Conservation (phyloP, 2,888 invertebrate genomes). For the Tenthredo amoena region DNA sequence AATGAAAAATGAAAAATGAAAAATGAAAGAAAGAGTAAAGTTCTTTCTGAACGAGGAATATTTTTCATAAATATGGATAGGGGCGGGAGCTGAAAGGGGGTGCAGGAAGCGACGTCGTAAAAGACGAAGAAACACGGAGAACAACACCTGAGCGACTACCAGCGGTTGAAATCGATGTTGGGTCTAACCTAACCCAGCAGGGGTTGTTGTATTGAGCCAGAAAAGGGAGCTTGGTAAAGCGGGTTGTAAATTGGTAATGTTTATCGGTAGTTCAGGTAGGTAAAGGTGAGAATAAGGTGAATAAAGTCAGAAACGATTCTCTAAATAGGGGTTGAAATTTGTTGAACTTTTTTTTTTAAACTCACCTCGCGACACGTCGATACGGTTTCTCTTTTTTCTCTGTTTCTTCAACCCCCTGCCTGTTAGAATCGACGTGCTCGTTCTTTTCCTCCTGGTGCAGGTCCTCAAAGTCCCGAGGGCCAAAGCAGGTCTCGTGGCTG, state of each 20-base stretch:
- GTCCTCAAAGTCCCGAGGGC: slow-evolving; percentile 29
- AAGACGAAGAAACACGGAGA: slow-evolving; percentile 52
- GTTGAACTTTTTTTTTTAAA: background rate
- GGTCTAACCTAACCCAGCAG: slow-evolving; percentile 64
- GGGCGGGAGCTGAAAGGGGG: background rate
- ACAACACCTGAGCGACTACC: slow-evolving; percentile 60
- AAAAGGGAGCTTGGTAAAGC: slow-evolving; percentile 49
- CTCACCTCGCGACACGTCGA: background rate
- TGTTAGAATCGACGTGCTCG: background rate
- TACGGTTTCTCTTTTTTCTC: background rate
- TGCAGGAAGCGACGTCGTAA: background rate
- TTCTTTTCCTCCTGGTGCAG: background rate
- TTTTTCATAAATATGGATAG: slow-evolving; percentile 1
- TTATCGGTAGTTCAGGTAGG: background rate
- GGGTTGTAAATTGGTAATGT: slow-evolving; percentile 20
- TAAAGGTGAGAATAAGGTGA: background rate
- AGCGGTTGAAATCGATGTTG: slow-evolving; percentile 68
- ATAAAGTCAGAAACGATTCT: background rate
- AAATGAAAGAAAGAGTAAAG: background rate
- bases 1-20: background rate
- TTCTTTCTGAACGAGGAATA: background rate
- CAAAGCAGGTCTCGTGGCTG: slow-evolving; percentile 74
- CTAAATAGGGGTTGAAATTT: background rate
- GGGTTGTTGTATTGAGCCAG: slow-evolving; percentile 61
- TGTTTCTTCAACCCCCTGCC: background rate